Base-by-base conservation (phyloP, 2,888 invertebrate species). In the Drosophila hawaiiensis region DNA sequence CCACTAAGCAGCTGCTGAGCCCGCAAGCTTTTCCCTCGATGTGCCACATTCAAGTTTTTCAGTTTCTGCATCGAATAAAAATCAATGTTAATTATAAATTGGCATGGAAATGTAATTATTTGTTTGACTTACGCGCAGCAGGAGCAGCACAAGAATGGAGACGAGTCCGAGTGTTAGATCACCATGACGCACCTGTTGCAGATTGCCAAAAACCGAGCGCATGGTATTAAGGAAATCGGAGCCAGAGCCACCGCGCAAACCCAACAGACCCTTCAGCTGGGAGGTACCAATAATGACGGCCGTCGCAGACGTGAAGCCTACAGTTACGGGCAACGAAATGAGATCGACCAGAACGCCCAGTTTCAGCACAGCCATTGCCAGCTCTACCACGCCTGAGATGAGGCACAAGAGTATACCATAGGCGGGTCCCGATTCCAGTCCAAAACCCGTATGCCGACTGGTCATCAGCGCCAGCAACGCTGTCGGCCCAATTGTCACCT, bases 391-490 rank as follows among this genome's bases (percentile, higher is more conserved):
- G 33, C 98, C 98, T 10, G 97, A 95, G 28, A 98, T 94, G 91
- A 98, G 97, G 90, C 97, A 97, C 59, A 98, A 94, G 0, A 98
- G 94, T 61, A 98, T 95, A 2, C 97, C 97, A 92, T 97, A 97
- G 88, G 97, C 96, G 3, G 95, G 94, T 76, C 95, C 96, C 6
- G 93, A 93, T 5, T 82, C 71, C 25, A 92, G 69, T 1, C 93
- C 93, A 22, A 93, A 82, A 14, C 88, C 83, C 1, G 94, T 93
- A 81, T 95, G 95, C 83, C 96, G 95, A 50, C 95, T 95, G 0
- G 98, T 98, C 97, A 99, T 97, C 39, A 99, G 94, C 0, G 98
- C 97, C 95, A 99, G 69, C 37, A 93, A 95, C n/a, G 99, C 98
- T 0, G 98, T 98, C 4, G 99, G 98, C 10, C 99, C 97, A 71